Evolutionary conservation across 2,888 invertebrate species (phyloP).

Genomic region (Ophion obscuratus): DNA sequence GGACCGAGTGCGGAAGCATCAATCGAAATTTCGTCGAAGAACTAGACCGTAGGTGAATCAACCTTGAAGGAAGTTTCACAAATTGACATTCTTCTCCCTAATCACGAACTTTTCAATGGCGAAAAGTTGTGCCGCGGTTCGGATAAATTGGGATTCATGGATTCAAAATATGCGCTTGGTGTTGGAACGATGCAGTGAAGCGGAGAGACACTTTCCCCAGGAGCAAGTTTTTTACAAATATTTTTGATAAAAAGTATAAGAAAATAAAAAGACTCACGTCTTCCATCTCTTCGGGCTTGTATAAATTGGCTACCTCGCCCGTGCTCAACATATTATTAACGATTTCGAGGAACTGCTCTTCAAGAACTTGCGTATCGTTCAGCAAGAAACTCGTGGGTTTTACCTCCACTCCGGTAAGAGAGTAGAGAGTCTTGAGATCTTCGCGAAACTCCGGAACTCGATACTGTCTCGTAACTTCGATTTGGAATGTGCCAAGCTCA

Average conservation of each 20-base stretch:
- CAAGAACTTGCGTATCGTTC: conserved; percentile 93
- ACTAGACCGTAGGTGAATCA: too few relatives aligned
- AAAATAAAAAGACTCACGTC: conserved; percentile 86
- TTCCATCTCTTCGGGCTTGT: conserved; percentile 94
- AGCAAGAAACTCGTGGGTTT: conserved; percentile 93
- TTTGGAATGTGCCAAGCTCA: conserved; percentile 91
- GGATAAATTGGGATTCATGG: too few relatives aligned
- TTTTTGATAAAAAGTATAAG: too few relatives aligned
- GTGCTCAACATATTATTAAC: conserved; percentile 95
- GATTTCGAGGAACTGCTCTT: conserved; percentile 94
- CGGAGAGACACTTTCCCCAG: background rate
- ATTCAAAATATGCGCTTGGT: too few relatives aligned
- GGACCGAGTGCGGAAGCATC: too few relatives aligned
- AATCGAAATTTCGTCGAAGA: too few relatives aligned
- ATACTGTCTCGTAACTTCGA: conserved; percentile 92
- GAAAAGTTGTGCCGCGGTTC: too few relatives aligned
- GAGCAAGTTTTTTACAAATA: background rate
- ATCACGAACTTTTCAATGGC: too few relatives aligned
- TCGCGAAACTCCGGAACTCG: conserved; percentile 91
- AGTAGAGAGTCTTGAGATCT: conserved; percentile 92
- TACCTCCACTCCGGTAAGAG: conserved; percentile 89
- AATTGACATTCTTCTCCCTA: too few relatives aligned
- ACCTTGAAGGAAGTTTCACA: too few relatives aligned
- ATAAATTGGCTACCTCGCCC: conserved; percentile 95
- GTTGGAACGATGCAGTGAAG: too few relatives aligned